Evolutionary conservation across 2,888 invertebrate species (phyloP).

Genomic region (Melanostoma mellinum): DNA sequence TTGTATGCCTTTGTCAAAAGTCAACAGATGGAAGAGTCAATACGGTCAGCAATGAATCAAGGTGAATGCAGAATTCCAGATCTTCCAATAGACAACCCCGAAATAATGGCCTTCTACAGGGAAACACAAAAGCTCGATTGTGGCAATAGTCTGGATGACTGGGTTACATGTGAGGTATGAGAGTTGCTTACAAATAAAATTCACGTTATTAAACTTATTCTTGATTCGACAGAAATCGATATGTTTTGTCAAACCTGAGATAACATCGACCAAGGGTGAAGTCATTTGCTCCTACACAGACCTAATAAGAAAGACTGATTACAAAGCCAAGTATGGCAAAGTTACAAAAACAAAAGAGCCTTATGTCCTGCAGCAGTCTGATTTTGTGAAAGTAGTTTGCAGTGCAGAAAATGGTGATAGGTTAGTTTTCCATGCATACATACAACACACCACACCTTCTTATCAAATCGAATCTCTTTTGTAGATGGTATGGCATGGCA

Average conservation of each 20-base stretch:
- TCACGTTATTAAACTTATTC: neutral
- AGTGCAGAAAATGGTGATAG: slow-evolving; percentile 79
- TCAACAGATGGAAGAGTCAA: slow-evolving; percentile 82
- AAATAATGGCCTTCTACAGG: slow-evolving; percentile 88
- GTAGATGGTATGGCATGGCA: slow-evolving; percentile 86
- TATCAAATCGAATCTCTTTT: neutral
- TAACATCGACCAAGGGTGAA: slow-evolving; percentile 78
- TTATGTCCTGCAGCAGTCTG: slow-evolving; percentile 86
- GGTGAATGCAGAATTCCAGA: slow-evolving; percentile 86
- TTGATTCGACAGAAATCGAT: slow-evolving; percentile 78
- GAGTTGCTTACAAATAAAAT: neutral
- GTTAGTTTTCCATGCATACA: slow-evolving; percentile 73
- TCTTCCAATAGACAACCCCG: slow-evolving; percentile 86
- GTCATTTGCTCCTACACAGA: slow-evolving; percentile 86
- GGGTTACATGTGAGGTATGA: slow-evolving; percentile 89
- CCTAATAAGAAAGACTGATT: slow-evolving; percentile 87
- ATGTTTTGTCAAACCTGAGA: slow-evolving; percentile 80
- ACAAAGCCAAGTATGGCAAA: slow-evolving; percentile 83
- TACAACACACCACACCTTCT: neutral
- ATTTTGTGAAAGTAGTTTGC: slow-evolving; percentile 89
- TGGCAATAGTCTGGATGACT: slow-evolving; percentile 84
- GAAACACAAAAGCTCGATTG: slow-evolving; percentile 86
- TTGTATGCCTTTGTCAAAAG: slow-evolving; percentile 75
- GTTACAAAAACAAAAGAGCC: slow-evolving; percentile 83
- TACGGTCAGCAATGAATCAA: slow-evolving; percentile 81